A percentile compares a stretch with the other conserved stretches of the same genome.
phyloP scores from a whole-genome alignment of 2,113 vertebrate genomes.

The Chamaea fasciata region DNA sequence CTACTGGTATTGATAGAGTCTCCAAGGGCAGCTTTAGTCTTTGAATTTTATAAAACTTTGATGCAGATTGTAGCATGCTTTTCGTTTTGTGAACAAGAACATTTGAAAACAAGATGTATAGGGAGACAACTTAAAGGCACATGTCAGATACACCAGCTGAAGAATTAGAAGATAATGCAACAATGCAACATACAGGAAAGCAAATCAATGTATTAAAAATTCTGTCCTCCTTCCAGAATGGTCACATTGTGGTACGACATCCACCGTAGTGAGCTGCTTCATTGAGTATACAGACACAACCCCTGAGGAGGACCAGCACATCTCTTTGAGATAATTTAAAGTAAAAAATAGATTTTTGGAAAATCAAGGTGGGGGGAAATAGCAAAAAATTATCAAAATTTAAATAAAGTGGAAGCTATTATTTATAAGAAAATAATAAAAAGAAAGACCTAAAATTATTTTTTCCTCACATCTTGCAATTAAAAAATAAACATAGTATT shows the following conservation, averaged over 20 bases:
- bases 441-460: neutral
- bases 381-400: neutral
- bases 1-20: neutral
- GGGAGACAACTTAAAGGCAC: neutral
- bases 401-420: neutral
- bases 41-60: neutral
- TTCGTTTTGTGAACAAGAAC: neutral
- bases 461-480: neutral
- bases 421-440: neutral
- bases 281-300: neutral
- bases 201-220: neutral
- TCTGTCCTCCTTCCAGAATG: neutral
- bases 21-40: neutral
- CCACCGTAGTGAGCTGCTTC: accelerated
- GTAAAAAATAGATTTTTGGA: neutral
- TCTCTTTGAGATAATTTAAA: neutral
- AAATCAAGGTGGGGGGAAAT: neutral
- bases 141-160: neutral
- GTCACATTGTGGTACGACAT: neutral
- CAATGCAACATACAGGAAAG: neutral
- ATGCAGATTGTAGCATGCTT: neutral
- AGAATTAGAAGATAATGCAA: neutral
- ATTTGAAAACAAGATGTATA: neutral
- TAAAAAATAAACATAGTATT: neutral
- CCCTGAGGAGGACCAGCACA: neutral